Evolutionary conservation across 2,888 invertebrate species (phyloP), one percentile per base, ranked within the genome.

Genomic region (Himalopsyche anomala): DNA sequence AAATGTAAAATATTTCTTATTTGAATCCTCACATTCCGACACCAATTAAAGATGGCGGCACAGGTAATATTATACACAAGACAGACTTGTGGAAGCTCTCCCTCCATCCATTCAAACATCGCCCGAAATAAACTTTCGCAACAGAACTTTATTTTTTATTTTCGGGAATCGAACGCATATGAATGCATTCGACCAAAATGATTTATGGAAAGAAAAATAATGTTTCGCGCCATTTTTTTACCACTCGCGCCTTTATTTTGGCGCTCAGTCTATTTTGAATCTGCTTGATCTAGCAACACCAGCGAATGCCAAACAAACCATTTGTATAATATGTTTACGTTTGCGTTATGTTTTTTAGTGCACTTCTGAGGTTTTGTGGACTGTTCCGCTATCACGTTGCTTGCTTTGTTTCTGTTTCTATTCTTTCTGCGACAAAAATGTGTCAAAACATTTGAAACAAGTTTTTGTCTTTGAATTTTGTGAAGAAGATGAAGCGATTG

Each of bases 171-270:
- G 19, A 62, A 62, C 19, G 62, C 62, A 62, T 62, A 62, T 28
- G 62, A 62, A 19, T 62, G 62, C 62, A 62, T 62, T 28, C 62
- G 62, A 19, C 19, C 62, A 19, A 62, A 28, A 62, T 62, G 62
- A 62, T 62, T 62, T 62, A 62, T 62, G 62, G 62, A 19, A 19
- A 19, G 62, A 62, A 19, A 62, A 62, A 62, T 62, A 62, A 62
- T 62, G n/a, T 62, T 62, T 19, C 62, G 62, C 62, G 62, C 62
- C 62, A 62, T 19, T 62, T 62, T 62, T 62, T 62, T 62, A 15
- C 51, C 15, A 8, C 51, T 4, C 19, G 62, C 19, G 62, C 62
- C 62, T 62, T 62, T 62, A 62, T 62, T 62, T 62, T 62, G 62
- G 62, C 62, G 62, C 62, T 28, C 19, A 62, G 2, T 62, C 62